phyloP scores from a whole-genome alignment of 2,113 vertebrate species.

The Mobula birostris region DNA sequence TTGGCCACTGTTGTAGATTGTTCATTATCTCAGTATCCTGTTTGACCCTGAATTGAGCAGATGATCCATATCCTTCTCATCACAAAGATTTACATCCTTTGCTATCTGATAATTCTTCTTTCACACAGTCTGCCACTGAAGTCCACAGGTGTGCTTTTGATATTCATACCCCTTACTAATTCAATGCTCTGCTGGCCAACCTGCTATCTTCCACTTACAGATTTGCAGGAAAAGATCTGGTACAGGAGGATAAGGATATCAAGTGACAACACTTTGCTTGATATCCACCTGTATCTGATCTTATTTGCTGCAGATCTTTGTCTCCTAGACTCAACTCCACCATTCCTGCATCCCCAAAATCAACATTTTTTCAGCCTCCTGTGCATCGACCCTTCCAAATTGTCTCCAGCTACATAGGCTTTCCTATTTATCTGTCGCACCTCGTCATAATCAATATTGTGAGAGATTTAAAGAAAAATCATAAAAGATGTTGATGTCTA shows the following conservation, averaged over 20 bases:
- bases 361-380: background rate
- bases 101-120: background rate
- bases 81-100: background rate
- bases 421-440: background rate
- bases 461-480: background rate
- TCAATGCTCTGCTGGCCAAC: background rate
- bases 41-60: background rate
- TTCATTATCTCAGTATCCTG: background rate
- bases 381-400: background rate
- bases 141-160: background rate
- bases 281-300: background rate
- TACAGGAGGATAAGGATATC: no score
- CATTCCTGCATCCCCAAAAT: background rate
- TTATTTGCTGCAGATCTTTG: background rate
- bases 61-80: background rate
- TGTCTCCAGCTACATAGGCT: background rate
- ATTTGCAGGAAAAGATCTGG: no score
- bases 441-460: background rate
- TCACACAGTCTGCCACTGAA: background rate
- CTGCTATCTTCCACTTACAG: background rate
- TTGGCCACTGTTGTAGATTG: background rate
- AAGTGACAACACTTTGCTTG: background rate
- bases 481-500: background rate
- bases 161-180: background rate
- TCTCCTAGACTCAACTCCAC: background rate